These are phyloP conservation scores for Uropetala carovei DNA, from an alignment of 2,888 invertebrate species.

Conservation along the genomic window DNA sequence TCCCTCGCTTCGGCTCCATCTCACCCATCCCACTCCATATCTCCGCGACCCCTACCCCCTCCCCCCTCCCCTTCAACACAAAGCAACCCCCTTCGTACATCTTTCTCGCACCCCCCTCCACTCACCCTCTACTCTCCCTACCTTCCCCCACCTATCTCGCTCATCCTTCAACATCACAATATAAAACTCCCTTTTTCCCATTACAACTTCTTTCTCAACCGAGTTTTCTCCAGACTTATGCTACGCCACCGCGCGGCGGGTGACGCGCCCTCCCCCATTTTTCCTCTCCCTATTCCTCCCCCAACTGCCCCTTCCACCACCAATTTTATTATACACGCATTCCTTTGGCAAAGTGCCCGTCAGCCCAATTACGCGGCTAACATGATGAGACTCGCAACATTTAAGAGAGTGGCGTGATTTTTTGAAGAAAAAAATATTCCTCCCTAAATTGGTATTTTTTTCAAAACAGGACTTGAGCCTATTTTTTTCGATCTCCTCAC, in stretches of 20 bases:
- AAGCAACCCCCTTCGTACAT: background rate
- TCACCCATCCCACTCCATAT: background rate
- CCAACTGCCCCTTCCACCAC: too few relatives aligned
- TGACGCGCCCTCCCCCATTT: background rate
- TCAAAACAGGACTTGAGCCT: too few relatives aligned
- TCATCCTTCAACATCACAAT: background rate
- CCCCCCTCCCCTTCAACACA: background rate
- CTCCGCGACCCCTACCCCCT: background rate
- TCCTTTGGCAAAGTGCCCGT: too few relatives aligned
- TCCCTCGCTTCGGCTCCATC: background rate
- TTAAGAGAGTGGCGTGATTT: too few relatives aligned
- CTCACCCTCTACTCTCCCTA: background rate
- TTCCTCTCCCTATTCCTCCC: too few relatives aligned
- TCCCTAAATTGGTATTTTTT: too few relatives aligned
- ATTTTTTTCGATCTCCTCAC: too few relatives aligned
- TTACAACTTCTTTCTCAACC: background rate
- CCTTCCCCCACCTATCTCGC: background rate
- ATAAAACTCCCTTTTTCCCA: background rate
- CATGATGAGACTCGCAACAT: too few relatives aligned
- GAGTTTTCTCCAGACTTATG: too few relatives aligned
- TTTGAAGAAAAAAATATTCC: too few relatives aligned
- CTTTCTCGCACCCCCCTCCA: background rate
- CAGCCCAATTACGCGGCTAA: too few relatives aligned
- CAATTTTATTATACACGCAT: too few relatives aligned
- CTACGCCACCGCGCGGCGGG: background rate